phyloP scores from a whole-genome alignment of 2,888 invertebrate genomes.

The Drosophila affinis region DNA sequence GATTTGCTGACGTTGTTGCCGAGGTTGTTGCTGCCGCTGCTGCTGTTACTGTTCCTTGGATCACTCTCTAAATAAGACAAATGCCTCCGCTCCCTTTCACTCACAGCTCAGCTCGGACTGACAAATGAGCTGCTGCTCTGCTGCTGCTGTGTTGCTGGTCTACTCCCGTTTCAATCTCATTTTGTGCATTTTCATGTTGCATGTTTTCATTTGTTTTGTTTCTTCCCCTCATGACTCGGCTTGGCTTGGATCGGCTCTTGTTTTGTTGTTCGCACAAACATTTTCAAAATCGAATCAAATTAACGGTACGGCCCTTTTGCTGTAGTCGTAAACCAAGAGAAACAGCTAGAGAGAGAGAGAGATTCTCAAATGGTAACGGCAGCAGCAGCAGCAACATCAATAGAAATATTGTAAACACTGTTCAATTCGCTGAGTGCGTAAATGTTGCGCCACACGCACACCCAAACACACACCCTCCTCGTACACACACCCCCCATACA shows the following conservation, averaged over 20 bases:
- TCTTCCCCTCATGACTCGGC: slow-evolving; percentile 1
- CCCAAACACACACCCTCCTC: not conserved
- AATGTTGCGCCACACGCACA: slow-evolving; percentile 51
- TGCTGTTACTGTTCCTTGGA: slow-evolving; percentile 34
- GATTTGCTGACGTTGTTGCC: slow-evolving; percentile 71
- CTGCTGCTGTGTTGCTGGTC: slow-evolving; percentile 21
- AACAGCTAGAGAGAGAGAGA: not conserved
- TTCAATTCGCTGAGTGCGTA: slow-evolving; percentile 55
- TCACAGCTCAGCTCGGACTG: not conserved
- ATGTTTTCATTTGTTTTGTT: slow-evolving; percentile 32
- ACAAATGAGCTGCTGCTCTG: slow-evolving; percentile 53
- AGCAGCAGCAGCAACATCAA: slow-evolving; percentile 52
- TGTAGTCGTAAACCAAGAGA: slow-evolving; percentile 70
- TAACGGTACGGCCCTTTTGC: slow-evolving; percentile 75
- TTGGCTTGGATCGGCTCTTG: slow-evolving; percentile 1
- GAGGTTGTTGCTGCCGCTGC: slow-evolving; percentile 22
- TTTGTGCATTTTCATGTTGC: slow-evolving; percentile 63
- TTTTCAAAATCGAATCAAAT: slow-evolving; percentile 76
- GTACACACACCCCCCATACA: not conserved
- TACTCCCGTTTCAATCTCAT: slow-evolving; percentile 46
- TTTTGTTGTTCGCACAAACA: slow-evolving; percentile 54
- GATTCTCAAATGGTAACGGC: not conserved
- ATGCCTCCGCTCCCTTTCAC: slow-evolving; percentile 42
- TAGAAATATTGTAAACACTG: slow-evolving; percentile 77
- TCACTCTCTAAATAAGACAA: slow-evolving; percentile 65